Evolutionary conservation across 2,797 vertebrate species (phyloP).

Genomic region (Lerista edwardsae): DNA sequence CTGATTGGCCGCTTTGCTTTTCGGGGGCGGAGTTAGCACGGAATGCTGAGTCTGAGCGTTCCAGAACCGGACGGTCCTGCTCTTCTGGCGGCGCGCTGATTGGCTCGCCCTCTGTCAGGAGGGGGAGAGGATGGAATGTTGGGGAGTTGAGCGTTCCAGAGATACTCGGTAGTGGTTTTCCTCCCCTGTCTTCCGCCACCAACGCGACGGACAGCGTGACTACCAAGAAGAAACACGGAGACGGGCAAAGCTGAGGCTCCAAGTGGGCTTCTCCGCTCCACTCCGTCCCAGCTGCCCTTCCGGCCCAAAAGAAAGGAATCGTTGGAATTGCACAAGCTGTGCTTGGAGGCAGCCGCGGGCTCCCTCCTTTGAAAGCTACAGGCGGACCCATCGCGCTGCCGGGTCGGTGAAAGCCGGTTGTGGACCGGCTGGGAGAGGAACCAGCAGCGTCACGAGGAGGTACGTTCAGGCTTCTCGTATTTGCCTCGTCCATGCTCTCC

Average conservation of each 20-base stretch:
- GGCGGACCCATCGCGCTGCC: neutral
- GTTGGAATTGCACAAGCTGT: neutral
- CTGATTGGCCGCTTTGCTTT: slow-evolving; percentile 29
- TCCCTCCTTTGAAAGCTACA: neutral
- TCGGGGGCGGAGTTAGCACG: slow-evolving; percentile 17
- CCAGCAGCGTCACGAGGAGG: neutral
- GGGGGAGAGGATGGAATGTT: neutral
- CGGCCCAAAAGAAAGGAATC: neutral
- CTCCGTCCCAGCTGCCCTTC: neutral
- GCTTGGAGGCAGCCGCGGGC: neutral
- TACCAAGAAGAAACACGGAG: too few species aligned
- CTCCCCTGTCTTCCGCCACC: neutral
- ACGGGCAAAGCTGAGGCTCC: too few species aligned
- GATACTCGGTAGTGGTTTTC: neutral
- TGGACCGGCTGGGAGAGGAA: neutral
- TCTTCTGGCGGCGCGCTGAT: neutral
- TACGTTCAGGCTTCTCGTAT: neutral
- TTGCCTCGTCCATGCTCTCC: neutral
- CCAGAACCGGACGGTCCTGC: slow-evolving; percentile 29
- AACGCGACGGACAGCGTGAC: rapidly evolving
- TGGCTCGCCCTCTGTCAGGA: neutral
- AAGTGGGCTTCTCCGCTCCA: neutral
- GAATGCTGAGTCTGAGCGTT: slow-evolving; percentile 2
- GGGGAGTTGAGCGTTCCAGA: slow-evolving; percentile 6
- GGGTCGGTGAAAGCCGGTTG: neutral